Evolutionary conservation across 2,113 vertebrate genomes (phyloP).

Genomic region (Misgurnus mizolepis): DNA sequence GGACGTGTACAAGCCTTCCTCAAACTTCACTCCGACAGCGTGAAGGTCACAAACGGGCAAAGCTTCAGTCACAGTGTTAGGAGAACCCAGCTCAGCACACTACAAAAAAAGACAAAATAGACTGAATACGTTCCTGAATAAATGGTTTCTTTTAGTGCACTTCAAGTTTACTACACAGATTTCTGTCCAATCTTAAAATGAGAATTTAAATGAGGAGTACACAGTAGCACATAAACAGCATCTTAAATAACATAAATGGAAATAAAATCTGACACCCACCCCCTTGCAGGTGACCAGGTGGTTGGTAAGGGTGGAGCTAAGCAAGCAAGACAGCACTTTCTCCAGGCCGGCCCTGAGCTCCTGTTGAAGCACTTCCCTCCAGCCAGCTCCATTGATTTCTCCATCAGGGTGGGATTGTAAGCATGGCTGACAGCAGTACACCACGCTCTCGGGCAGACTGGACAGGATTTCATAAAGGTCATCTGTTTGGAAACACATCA

Average conservation of each 20-base stretch:
- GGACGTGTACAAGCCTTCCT: constrained; percentile 83
- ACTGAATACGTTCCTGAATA: background rate
- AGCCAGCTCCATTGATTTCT: constrained; percentile 54
- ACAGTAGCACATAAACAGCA: no score
- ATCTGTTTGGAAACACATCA: constrained; percentile 66
- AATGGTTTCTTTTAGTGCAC: no score
- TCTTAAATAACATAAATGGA: background rate
- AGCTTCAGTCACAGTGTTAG: constrained; percentile 63
- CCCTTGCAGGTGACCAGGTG: constrained; percentile 82
- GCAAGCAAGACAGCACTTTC: constrained; percentile 84
- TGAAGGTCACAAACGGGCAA: constrained; percentile 80
- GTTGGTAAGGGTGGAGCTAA: constrained; percentile 78
- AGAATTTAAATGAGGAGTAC: no score
- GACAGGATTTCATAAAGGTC: constrained; percentile 93
- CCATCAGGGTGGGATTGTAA: constrained; percentile 75
- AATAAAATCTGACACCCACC: constrained; percentile 64
- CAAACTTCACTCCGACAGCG: constrained; percentile 83
- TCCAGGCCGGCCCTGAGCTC: constrained; percentile 83
- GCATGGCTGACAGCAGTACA: constrained; percentile 87
- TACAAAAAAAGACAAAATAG: constrained; percentile 53
- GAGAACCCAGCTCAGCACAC: constrained; percentile 72
- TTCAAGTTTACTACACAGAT: no score
- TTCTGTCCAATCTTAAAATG: no score
- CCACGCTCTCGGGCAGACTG: constrained; percentile 87
- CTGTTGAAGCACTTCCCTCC: constrained; percentile 84